A percentile compares a stretch with the other conserved stretches of the same genome.
phyloP scores from a whole-genome alignment of 92 coral and sea anemone species.

The Ricordea florida region DNA sequence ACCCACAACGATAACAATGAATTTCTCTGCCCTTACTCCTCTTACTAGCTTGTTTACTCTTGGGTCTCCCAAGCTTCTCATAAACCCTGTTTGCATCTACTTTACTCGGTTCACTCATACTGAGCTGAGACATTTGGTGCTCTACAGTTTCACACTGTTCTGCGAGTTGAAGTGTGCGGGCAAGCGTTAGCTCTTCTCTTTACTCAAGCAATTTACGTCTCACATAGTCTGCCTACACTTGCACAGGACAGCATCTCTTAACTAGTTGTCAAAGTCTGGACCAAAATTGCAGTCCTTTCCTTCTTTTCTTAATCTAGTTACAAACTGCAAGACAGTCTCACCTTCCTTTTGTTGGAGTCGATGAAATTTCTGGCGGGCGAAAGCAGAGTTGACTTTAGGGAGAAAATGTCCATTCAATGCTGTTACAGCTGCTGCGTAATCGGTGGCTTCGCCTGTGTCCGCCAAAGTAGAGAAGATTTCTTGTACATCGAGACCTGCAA shows the following conservation, averaged over 20 bases:
- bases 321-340: conserved; percentile 16
- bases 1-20: too few species aligned
- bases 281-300: conserved; percentile 43
- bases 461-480: conserved; percentile 30
- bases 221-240: conserved; percentile 15
- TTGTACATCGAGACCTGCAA: too few species aligned
- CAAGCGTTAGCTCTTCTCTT: too few species aligned
- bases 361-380: conserved; percentile 44
- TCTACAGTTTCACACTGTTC: too few species aligned
- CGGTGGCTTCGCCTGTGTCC: conserved; percentile 24
- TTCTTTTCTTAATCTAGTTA: neutral
- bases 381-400: conserved; percentile 43
- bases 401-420: conserved; percentile 36
- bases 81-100: too few species aligned
- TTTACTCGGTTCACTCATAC: too few species aligned
- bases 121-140: too few species aligned
- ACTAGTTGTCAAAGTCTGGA: conserved; percentile 9
- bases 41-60: too few species aligned
- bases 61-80: too few species aligned
- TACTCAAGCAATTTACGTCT: conserved; percentile 16
- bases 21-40: too few species aligned
- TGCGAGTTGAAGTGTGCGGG: too few species aligned
- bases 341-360: conserved; percentile 3
- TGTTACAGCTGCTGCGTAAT: conserved; percentile 1
- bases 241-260: conserved; percentile 23